Conservation (phyloP, 2,797 vertebrate species). For the Chelonia mydas region DNA sequence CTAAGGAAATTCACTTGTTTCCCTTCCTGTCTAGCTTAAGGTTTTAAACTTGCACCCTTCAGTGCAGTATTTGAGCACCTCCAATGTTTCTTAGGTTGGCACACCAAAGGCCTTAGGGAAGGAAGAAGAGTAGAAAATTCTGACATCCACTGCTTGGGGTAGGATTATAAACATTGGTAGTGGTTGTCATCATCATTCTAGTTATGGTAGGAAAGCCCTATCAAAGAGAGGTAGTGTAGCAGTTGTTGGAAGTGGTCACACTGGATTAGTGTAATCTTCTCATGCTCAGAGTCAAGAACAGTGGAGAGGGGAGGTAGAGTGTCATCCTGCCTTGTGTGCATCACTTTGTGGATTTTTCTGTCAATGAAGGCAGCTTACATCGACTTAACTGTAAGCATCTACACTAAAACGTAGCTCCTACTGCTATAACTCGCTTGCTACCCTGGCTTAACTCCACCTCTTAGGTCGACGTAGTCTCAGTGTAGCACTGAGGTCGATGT, state of each 20-base stretch:
- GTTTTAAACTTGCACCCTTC: neutral
- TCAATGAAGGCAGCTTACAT: neutral
- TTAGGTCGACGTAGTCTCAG: neutral
- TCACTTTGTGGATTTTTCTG: neutral
- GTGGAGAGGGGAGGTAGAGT: too few relatives aligned
- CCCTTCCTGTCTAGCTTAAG: neutral
- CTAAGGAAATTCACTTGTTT: conserved; percentile 28
- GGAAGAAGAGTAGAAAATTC: too few relatives aligned
- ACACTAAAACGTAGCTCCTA: neutral
- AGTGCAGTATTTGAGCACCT: neutral
- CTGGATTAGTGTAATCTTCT: neutral
- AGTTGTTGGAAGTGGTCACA: neutral
- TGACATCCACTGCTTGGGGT: neutral
- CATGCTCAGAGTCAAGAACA: neutral
- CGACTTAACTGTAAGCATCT: neutral
- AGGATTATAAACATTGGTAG: neutral
- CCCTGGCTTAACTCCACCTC: neutral
- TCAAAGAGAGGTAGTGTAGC: neutral
- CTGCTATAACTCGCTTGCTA: neutral
- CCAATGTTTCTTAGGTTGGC: neutral
- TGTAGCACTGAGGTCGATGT: too few relatives aligned
- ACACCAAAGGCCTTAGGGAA: neutral
- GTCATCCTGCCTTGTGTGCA: too few relatives aligned
- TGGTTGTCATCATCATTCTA: neutral
- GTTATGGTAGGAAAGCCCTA: neutral